Conservation (phyloP, 2,888 invertebrate genomes). For the Abscondita cerata region DNA sequence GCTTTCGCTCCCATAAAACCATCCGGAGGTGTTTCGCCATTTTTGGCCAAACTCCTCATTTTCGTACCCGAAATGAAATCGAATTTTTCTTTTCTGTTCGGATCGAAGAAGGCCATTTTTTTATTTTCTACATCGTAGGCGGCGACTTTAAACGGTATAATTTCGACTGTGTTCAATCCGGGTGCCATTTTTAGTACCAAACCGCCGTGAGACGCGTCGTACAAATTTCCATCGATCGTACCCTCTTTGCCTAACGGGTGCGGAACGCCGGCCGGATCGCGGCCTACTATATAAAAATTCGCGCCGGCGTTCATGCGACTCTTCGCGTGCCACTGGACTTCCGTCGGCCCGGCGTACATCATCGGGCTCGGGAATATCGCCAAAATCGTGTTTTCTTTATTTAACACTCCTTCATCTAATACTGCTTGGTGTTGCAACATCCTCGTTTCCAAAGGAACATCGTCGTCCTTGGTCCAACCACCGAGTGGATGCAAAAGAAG, state of each 20-base stretch:
- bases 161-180: conserved; percentile 89
- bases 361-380: conserved; percentile 99
- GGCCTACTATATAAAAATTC: conserved; percentile 97
- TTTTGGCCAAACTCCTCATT: conserved; percentile 87
- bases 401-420: conserved; percentile 83
- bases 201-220: conserved; percentile 92
- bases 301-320: conserved; percentile 96
- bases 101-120: conserved; percentile 95
- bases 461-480: conserved; percentile 99
- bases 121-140: conserved; percentile 89
- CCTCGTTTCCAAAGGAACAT: conserved; percentile 89
- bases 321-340: conserved; percentile 96
- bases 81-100: conserved; percentile 87
- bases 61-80: conserved; percentile 96
- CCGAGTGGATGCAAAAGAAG: conserved; percentile 92
- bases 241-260: conserved; percentile 76
- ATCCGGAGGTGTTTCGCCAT: conserved; percentile 87
- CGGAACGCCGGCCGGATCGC: conserved; percentile 97
- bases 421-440: conserved; percentile 95
- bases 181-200: conserved; percentile 93
- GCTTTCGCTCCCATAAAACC: conserved; percentile 99
- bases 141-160: conserved; percentile 98
- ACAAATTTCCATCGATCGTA: conserved; percentile 81
- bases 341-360: conserved; percentile 99
- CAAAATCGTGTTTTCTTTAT: conserved; percentile 84